These are phyloP conservation scores for Percopsis omiscomaycus DNA, from an alignment of 2,797 vertebrate genomes.

Conservation along the genomic window DNA sequence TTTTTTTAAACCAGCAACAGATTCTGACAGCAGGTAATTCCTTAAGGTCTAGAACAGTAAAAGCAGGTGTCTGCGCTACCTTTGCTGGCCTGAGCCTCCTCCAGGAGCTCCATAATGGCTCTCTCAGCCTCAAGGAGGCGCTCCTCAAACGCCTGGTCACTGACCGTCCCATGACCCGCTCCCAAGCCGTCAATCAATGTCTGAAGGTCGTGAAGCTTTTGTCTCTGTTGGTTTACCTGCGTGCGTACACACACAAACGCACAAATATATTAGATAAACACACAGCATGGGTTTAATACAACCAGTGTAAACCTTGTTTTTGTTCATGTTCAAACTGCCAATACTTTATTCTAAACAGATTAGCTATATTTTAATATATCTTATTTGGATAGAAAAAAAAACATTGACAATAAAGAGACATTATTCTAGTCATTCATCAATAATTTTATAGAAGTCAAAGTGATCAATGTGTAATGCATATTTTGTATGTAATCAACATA, in stretches of 20 bases:
- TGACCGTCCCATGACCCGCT: constrained; percentile 83
- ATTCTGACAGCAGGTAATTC: no score
- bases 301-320: no score
- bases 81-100: constrained; percentile 90
- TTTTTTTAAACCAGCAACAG: no score
- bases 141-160: constrained; percentile 91
- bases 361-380: not conserved
- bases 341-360: no score
- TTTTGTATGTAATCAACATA: no score
- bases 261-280: not conserved
- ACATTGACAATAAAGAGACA: no score
- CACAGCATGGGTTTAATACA: not conserved
- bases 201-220: constrained; percentile 90
- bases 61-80: constrained; percentile 67
- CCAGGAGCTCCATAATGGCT: constrained; percentile 86
- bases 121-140: constrained; percentile 89
- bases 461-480: no score
- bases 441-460: no score
- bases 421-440: no score
- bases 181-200: constrained; percentile 88
- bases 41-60: not conserved
- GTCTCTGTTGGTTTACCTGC: constrained; percentile 91
- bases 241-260: not conserved
- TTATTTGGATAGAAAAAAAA: no score
- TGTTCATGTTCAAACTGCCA: no score